Base-by-base conservation (phyloP, 2,113 vertebrate species). In the Datnioides undecimradiatus region DNA sequence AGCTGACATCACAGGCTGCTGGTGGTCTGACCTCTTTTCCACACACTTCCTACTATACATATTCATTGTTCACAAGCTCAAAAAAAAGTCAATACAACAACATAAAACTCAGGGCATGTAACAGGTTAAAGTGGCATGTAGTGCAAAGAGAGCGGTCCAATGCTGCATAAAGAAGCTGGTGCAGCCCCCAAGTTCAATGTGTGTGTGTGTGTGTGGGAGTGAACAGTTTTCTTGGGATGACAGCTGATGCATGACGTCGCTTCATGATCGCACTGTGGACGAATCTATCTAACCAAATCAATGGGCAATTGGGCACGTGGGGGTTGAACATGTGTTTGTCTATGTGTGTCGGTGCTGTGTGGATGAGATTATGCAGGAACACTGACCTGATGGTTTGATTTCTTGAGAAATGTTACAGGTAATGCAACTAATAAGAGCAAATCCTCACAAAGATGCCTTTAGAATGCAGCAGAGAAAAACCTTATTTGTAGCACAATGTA, bases 231-330 rank as follows among this genome's bases (percentile, higher is more conserved):
- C n/a, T n/a, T n/a, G n/a, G n/a, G n/a, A n/a, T n/a, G n/a, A n/a
- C 68, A 79, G 58, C 66, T 83, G 85, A 27, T 64, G 58, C 33
- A 23, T 81, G 82, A 76, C 14, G 12, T 69, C 63, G 51, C 19
- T 25, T 38, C 45, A n/a, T 48, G 45, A 49, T 43, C 60, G 21
- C 31, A 16, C 45, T 67, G 49, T 68, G 62, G 60, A 71, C 71
- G 21, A 79, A 68, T 79, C 54, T 66, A 48, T 51, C 23, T 45
- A 27, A 4, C 13, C 25, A 68, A 57, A 69, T 84, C 84, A 73
- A 23, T 65, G 51, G 41, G 70, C 23, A 65, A 34, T 8, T 0
- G 11, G 4, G 17, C 38, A 66, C 0, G 0, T 41, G 72, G 65
- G 48, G 74, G 49, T 34, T 40, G 55, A 70, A 27, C 14, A 21